Evolutionary conservation across 2,888 invertebrate species (phyloP).

Genomic region (Cheilosia vulpina): DNA sequence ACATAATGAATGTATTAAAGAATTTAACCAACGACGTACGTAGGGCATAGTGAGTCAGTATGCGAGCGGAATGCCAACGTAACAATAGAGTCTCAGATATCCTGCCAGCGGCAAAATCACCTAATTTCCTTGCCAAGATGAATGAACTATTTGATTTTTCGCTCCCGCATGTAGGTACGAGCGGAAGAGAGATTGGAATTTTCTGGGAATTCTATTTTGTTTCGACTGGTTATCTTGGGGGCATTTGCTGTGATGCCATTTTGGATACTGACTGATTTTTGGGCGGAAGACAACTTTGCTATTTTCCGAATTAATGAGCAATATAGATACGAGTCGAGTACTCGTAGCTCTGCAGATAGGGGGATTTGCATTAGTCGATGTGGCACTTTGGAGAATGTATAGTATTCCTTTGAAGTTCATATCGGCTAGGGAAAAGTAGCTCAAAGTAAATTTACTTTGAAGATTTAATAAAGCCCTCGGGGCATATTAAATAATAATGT

Average conservation of each 20-base stretch:
- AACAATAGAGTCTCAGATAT: not conserved
- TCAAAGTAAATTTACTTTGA: slow-evolving; percentile 15
- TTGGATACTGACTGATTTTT: not conserved
- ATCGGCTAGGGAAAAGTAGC: not conserved
- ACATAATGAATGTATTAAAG: slow-evolving; percentile 45
- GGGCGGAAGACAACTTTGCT: no score
- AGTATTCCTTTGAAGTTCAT: slow-evolving; percentile 34
- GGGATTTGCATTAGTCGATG: not conserved
- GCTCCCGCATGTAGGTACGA: slow-evolving; percentile 16
- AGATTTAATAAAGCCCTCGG: not conserved
- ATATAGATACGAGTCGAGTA: not conserved
- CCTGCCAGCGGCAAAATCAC: slow-evolving; percentile 21
- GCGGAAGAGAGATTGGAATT: slow-evolving; percentile 31
- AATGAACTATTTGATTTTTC: slow-evolving; percentile 54
- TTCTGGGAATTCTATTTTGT: not conserved
- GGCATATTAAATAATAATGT: not conserved
- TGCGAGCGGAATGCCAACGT: not conserved
- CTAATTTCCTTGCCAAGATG: slow-evolving; percentile 28
- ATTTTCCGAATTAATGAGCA: no score
- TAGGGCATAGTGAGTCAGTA: slow-evolving; percentile 11
- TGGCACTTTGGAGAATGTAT: not conserved
- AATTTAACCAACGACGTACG: not conserved
- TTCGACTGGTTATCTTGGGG: slow-evolving; percentile 13
- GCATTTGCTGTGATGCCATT: slow-evolving; percentile 27
- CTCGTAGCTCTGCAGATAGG: not conserved